Evolutionary conservation across 2,888 invertebrate species (phyloP), one percentile per base, ranked within the genome.

Genomic region (Microctonus aethiopoides): DNA sequence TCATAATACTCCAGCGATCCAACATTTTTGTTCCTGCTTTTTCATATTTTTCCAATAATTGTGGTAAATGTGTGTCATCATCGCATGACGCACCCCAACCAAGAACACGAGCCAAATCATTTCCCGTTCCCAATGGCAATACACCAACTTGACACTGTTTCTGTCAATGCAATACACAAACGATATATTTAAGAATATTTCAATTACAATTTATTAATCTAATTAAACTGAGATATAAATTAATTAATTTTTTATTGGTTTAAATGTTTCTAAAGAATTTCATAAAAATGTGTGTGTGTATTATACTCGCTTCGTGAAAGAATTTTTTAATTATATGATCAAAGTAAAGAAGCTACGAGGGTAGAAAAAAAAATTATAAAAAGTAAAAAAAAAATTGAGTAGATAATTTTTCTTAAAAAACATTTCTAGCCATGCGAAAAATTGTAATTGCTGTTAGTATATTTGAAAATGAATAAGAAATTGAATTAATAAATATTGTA

Each of bases 1-100:
- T 95, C 95, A 97, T 95, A 78, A 98, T 95, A 82, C 97, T 96
- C 98, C 98, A 98, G 78, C 98, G 93, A 87, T 98, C 98, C 62
- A 99, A 89, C 95, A 98, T 98, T 89, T 97, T 98, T 65, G 97
- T 97, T 83, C 97, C 95, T n/a, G 98, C 97, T 78, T 95, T 93
- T 87, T 98, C 98, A 86, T 98, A 96, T 76, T 95, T 93, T 84
- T 98, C 97, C 51, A 99, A 88, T 60, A 98, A 91, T 79, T 94
- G 94, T 10, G 97, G 96, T 60, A 98, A 89, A 84, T 97, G 96
- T 9, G 97, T 93, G 78, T 97, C 97, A 83, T 98, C 97, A 82
- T 98, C 98, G 83, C 97, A 98, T 11, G 96, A 95, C 9, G 96
- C 93, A 11, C 98, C 98, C 98, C 98, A 98, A 46, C 98, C 98